phyloP scores from a whole-genome alignment of 2,113 vertebrate species.

The Sapayoa aenigma region DNA sequence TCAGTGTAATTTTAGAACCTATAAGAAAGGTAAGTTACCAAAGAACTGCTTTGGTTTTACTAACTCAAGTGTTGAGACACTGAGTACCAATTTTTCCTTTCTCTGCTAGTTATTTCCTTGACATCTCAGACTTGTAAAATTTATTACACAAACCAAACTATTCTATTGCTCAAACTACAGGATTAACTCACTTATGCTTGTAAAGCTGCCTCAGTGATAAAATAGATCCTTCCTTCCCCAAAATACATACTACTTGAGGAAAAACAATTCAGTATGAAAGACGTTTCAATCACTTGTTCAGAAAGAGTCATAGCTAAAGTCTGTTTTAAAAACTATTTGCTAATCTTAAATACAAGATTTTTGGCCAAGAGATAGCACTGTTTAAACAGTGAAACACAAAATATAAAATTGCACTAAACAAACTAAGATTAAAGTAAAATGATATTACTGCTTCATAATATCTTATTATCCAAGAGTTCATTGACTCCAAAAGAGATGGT shows the following conservation, averaged over 20 bases:
- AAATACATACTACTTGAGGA: not conserved
- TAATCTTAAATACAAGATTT: not conserved
- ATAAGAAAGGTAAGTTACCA: not conserved
- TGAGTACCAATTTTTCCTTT: not conserved
- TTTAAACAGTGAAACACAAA: not conserved
- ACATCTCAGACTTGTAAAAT: not conserved
- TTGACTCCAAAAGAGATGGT: not conserved
- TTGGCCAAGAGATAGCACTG: not conserved
- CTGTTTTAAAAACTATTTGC: not conserved
- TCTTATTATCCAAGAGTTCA: not conserved
- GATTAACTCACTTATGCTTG: not conserved
- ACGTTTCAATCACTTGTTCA: not conserved
- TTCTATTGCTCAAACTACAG: not conserved
- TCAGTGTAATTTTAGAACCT: not conserved
- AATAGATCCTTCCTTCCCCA: not conserved
- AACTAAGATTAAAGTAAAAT: not conserved
- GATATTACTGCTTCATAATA: not conserved
- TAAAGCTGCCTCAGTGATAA: not conserved
- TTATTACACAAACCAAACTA: not conserved
- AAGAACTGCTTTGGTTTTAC: not conserved
- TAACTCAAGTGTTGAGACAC: rapidly evolving
- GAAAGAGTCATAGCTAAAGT: not conserved
- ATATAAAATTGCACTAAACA: not conserved
- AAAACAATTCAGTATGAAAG: not conserved
- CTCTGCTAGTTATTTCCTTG: not conserved